phyloP scores from a whole-genome alignment of 2,113 vertebrate species.

The Xiphophorus couchianus region DNA sequence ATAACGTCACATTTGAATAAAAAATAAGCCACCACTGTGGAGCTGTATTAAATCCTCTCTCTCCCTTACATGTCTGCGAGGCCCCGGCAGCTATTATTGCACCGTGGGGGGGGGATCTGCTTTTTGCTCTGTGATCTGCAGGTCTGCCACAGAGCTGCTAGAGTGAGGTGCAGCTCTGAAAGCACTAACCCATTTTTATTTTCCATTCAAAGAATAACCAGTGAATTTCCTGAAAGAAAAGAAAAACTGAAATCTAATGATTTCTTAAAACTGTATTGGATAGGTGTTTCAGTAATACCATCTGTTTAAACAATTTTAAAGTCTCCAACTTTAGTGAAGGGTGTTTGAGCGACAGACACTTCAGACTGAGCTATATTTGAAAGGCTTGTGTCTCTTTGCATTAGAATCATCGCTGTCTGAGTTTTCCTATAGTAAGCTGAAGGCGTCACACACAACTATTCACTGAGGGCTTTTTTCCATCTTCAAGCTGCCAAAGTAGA shows the following conservation, averaged over 20 bases:
- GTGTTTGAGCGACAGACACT: background rate
- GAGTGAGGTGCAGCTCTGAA: constrained; percentile 22
- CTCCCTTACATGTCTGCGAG: constrained; percentile 58
- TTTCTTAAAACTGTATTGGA: constrained; percentile 3
- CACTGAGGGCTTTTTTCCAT: background rate
- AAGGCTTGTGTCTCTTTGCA: constrained; percentile 37
- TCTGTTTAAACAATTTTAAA: constrained; percentile 22
- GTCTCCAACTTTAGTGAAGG: constrained; percentile 7
- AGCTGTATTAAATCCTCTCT: constrained; percentile 63
- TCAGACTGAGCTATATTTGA: constrained; percentile 46
- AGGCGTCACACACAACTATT: constrained; percentile 31
- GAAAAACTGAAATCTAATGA: background rate
- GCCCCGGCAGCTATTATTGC: constrained; percentile 51
- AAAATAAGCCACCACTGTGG: constrained; percentile 57
- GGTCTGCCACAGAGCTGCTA: constrained; percentile 30
- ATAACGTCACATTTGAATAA: constrained; percentile 70
- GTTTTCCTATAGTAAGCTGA: constrained; percentile 35
- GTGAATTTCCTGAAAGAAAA: background rate
- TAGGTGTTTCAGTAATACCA: background rate
- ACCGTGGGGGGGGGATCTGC: constrained; percentile 34
- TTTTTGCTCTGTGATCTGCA: constrained; percentile 43
- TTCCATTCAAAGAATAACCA: constrained; percentile 7
- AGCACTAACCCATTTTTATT: constrained; percentile 28
- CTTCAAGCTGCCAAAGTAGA: constrained; percentile 23
- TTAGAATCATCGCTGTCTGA: constrained; percentile 34